A percentile compares a stretch with the other conserved stretches of the same genome.
Conservation (phyloP, 2,113 vertebrate genomes). For the Agapornis roseicollis region DNA sequence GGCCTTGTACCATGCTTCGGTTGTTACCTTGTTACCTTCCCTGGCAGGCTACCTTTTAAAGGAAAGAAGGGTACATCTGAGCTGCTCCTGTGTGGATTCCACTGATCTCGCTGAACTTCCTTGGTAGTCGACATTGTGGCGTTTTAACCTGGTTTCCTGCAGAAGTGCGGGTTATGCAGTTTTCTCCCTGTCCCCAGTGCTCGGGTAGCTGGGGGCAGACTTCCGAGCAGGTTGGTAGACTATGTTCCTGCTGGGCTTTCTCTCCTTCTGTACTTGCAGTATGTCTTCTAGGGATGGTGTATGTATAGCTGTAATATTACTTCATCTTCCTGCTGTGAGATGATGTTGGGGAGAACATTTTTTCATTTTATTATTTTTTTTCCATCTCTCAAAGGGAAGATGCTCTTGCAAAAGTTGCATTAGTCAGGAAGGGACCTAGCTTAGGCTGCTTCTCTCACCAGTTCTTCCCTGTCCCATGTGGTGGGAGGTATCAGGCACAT, state of each 20-base stretch:
- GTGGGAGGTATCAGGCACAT: not conserved
- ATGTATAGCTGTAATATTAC: not conserved
- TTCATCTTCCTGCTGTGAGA: not conserved
- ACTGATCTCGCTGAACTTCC: not conserved
- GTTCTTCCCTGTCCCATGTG: not conserved
- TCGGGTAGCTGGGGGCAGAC: not conserved
- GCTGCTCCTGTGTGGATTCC: not conserved
- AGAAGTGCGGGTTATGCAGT: not conserved
- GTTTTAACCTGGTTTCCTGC: not conserved
- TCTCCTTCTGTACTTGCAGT: not conserved
- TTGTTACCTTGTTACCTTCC: not conserved
- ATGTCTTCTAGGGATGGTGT: not conserved
- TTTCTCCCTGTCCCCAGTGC: not conserved
- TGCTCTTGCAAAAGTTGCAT: not conserved
- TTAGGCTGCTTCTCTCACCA: not conserved
- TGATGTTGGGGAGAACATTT: not conserved
- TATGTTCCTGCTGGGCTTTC: not conserved
- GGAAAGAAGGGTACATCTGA: not conserved
- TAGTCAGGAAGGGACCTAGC: not conserved
- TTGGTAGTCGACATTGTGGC: not conserved
- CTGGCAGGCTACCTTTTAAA: not conserved
- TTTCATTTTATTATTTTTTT: not conserved
- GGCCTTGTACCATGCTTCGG: not conserved
- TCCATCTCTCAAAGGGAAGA: not conserved
- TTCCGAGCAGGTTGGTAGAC: not conserved